phyloP scores from a whole-genome alignment of 2,888 invertebrate species.

The Amblyteles armatorius region DNA sequence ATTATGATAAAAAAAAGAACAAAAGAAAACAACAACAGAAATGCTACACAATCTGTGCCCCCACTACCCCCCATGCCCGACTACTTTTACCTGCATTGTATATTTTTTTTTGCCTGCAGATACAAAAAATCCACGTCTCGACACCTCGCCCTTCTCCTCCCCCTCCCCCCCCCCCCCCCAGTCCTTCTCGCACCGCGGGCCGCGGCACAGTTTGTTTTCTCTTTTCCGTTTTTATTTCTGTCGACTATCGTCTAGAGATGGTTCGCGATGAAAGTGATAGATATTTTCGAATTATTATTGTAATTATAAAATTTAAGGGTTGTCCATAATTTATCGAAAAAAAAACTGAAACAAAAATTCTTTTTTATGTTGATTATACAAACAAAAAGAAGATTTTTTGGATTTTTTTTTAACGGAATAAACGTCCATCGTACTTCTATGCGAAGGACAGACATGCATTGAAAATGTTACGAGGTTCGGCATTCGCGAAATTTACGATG shows the following conservation, averaged over 20 bases:
- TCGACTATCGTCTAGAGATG: slow-evolving; percentile 53
- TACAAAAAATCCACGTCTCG: slow-evolving; percentile 24
- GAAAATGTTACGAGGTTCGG: slow-evolving; percentile 59
- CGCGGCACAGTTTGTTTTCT: slow-evolving; percentile 75
- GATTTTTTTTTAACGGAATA: neutral
- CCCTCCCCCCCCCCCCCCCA: neutral
- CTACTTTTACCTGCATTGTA: slow-evolving; percentile 72
- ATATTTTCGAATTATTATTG: slow-evolving; percentile 72
- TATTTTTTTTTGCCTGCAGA: slow-evolving; percentile 69
- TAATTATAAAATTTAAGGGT: slow-evolving; percentile 79
- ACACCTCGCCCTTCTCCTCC: neutral
- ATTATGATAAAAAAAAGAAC: slow-evolving; percentile 79
- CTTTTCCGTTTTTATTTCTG: slow-evolving; percentile 57
- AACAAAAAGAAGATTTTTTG: slow-evolving; percentile 4
- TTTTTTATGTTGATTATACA: slow-evolving; percentile 51
- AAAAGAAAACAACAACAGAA: slow-evolving; percentile 73
- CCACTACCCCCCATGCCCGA: slow-evolving; percentile 55
- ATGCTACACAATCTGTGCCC: slow-evolving; percentile 80
- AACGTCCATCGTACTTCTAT: slow-evolving; percentile 60
- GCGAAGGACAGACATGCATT: slow-evolving; percentile 58
- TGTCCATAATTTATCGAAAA: slow-evolving; percentile 82
- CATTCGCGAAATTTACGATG: slow-evolving; percentile 43
- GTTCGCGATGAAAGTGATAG: slow-evolving; percentile 76
- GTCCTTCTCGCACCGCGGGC: slow-evolving; percentile 30
- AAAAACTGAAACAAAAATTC: slow-evolving; percentile 23